Evolutionary conservation across 2,888 invertebrate species (phyloP).

Genomic region (Limnephilus lunatus): DNA sequence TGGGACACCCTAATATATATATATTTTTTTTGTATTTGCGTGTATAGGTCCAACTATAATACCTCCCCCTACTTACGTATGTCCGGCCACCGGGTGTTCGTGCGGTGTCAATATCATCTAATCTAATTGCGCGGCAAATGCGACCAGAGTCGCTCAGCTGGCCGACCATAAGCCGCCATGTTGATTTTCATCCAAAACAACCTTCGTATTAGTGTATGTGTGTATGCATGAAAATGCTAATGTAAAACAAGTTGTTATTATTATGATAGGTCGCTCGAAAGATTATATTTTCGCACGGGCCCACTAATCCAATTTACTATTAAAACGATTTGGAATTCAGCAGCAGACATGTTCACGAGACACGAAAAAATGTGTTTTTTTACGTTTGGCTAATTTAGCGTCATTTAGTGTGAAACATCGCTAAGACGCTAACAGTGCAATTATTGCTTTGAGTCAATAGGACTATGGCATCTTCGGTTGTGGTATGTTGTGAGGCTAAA

Average conservation of each 20-base stretch:
- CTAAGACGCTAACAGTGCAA: no score
- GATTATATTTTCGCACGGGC: neutral
- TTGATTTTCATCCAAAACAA: constrained; percentile 12
- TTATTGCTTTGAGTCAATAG: no score
- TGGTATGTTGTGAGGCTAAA: no score
- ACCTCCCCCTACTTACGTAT: constrained; percentile 7
- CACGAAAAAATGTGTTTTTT: neutral
- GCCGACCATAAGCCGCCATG: constrained; percentile 17
- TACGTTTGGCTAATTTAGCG: no score
- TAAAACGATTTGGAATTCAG: neutral
- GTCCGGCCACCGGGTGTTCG: constrained; percentile 51
- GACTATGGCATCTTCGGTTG: no score
- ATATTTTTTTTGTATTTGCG: neutral
- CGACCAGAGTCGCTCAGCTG: neutral
- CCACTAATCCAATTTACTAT: neutral
- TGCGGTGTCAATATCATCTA: constrained; percentile 13
- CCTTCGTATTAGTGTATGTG: neutral
- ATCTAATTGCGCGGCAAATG: constrained; percentile 45
- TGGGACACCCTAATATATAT: no score
- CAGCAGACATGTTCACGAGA: neutral
- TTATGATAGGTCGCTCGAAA: neutral
- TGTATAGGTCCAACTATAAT: constrained; percentile 20
- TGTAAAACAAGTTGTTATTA: constrained; percentile 7
- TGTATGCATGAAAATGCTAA: neutral
- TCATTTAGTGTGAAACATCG: no score